A percentile compares a stretch with the other conserved stretches of the same genome.
These are phyloP conservation scores for Luidia sarsii DNA, from an alignment of 53 echinoderm and acorn worm species.

Conservation along the genomic window DNA sequence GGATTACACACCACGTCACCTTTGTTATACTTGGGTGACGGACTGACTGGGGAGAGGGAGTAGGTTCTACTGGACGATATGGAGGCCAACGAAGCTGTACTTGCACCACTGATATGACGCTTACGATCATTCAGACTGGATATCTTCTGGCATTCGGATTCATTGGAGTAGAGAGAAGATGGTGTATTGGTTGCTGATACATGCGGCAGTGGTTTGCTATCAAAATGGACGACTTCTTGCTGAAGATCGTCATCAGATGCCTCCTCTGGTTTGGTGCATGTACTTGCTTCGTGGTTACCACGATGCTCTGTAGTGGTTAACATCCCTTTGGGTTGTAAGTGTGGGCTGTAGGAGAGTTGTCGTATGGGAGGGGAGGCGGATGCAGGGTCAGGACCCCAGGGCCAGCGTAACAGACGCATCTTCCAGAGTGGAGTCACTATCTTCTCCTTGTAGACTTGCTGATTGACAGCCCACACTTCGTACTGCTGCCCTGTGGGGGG, in stretches of 20 bases:
- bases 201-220: conserved; percentile 44
- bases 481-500: conserved; percentile 50
- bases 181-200: conserved; percentile 59
- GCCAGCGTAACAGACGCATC: conserved; percentile 72
- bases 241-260: conserved; percentile 91
- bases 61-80: conserved; percentile 70
- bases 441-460: conserved; percentile 24
- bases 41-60: conserved; percentile 75
- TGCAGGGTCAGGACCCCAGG: conserved; percentile 76
- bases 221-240: conserved; percentile 70
- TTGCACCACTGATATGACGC: conserved; percentile 91
- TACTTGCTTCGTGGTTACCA: conserved; percentile 28
- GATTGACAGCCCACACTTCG: conserved; percentile 44
- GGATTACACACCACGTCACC: conserved; percentile 96
- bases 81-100: conserved; percentile 78
- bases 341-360: conserved; percentile 83
- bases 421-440: conserved; percentile 78
- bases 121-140: conserved; percentile 60
- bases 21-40: conserved; percentile 86
- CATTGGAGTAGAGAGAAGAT: conserved; percentile 71
- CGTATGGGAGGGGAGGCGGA: conserved; percentile 52
- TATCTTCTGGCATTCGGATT: conserved; percentile 38
- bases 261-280: conserved; percentile 58
- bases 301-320: not conserved
- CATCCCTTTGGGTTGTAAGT: conserved; percentile 5